Evolutionary conservation across 2,113 vertebrate species (phyloP), one percentile per base, ranked within the genome.

Genomic region (Callaeas wilsoni): DNA sequence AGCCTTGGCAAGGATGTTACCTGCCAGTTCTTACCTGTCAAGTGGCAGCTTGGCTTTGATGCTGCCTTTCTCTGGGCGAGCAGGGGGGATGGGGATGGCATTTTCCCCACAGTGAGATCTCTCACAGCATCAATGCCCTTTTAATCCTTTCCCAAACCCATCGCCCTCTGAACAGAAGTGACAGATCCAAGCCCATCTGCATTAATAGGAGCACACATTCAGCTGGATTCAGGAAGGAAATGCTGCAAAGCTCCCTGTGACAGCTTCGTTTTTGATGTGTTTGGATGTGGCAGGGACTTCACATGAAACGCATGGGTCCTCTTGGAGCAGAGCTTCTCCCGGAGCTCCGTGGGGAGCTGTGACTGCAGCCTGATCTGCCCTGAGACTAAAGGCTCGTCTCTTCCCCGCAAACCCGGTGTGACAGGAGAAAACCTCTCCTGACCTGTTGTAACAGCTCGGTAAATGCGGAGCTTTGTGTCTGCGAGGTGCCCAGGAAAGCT

Each of bases 1-100:
- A 93, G 77, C 68, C 79, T 82, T 73, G 84, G 95, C 77, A 71
- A 78, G 86, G 75, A 82, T 53, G 63, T 52, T 74, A 52, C 49
- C 95, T 96, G 93, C 90, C 90, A 91, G 29, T 50, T 65, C 81
- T 92, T 92, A 90, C 94, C 95, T 95, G 90, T 92, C 87, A 44
- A 49, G 30, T 37, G 86, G 64, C 56, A 83, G 75, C 67, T 94
- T 29, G 50, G 90, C 41, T 37, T 70, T 95, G 83, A 89, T 79
- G 62, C 62, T 65, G 87, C 84, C 70, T 67, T 50, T 46, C 19
- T 39, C 13, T 30, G 81, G 20, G 71, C 7, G 73, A 90, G 90
- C 32, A 69, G 73, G 7, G 37, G 26, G 46, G 37, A 65, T 26
- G 4, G 7, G 33, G 42, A 37, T 50, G 74, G 79, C 87, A 21